Evolutionary conservation across 2,888 invertebrate species (phyloP).

Genomic region (Eledona agricola): DNA sequence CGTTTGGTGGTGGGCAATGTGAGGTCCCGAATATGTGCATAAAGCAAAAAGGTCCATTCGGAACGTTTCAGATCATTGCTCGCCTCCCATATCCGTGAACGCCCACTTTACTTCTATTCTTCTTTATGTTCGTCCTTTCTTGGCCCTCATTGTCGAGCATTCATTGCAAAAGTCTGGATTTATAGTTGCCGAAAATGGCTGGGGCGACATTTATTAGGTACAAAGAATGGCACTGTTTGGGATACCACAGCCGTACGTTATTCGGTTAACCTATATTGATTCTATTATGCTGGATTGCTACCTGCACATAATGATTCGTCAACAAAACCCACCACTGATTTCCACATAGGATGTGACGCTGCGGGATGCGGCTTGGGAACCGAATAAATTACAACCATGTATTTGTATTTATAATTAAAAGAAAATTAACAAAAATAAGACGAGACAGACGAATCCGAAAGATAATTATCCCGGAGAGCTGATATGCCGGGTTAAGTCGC

Average conservation of each 20-base stretch:
- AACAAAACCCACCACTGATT: slow-evolving; percentile 25
- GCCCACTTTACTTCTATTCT: slow-evolving; percentile 53
- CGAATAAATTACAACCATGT: slow-evolving; percentile 4
- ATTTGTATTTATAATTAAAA: no score
- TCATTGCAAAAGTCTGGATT: slow-evolving; percentile 55
- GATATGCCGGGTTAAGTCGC: no score
- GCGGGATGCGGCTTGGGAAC: slow-evolving; percentile 6
- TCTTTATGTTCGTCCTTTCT: slow-evolving; percentile 46
- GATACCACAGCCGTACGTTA: slow-evolving; percentile 48
- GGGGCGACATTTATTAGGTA: slow-evolving; percentile 54
- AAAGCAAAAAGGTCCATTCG: slow-evolving; percentile 30
- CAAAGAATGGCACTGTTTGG: slow-evolving; percentile 54
- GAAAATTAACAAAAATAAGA: no score
- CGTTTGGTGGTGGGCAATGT: not conserved
- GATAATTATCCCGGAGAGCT: no score
- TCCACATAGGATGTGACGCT: slow-evolving; percentile 7
- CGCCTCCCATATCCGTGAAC: slow-evolving; percentile 48
- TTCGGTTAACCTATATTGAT: slow-evolving; percentile 55
- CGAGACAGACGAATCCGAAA: no score
- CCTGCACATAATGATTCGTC: slow-evolving; percentile 43
- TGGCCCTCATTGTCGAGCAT: slow-evolving; percentile 49
- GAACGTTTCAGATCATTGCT: slow-evolving; percentile 42
- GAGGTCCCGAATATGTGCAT: slow-evolving; percentile 22
- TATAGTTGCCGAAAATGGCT: slow-evolving; percentile 50
- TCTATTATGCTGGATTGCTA: slow-evolving; percentile 42